These are phyloP conservation scores for Nasonia giraulti DNA, from an alignment of 1,140 invertebrate species.

Conservation along the genomic window DNA sequence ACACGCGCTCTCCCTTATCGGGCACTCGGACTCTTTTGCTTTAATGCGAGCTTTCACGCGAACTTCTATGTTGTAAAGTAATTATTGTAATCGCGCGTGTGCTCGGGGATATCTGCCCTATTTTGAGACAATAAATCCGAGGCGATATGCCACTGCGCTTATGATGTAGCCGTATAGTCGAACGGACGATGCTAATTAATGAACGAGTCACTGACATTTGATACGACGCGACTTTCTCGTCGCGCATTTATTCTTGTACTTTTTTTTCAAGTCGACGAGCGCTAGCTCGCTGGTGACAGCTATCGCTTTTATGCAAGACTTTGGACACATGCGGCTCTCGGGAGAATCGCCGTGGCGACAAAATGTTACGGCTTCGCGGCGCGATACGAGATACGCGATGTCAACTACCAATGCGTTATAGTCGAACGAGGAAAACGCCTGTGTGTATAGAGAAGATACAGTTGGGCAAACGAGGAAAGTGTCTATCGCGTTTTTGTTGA, in stretches of 20 bases:
- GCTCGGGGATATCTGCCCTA: conserved; percentile 22
- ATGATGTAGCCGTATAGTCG: background rate
- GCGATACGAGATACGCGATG: background rate
- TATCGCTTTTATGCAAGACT: background rate
- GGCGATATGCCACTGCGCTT: background rate
- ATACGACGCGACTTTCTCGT: background rate
- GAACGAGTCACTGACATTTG: conserved; percentile 4
- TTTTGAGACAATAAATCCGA: conserved; percentile 40
- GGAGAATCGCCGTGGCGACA: background rate
- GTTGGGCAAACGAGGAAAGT: background rate
- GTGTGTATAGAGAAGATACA: background rate
- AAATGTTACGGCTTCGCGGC: background rate
- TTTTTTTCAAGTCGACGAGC: background rate
- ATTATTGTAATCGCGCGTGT: conserved; percentile 36
- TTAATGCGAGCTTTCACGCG: conserved; percentile 57
- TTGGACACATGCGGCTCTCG: background rate
- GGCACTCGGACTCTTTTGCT: conserved; percentile 25
- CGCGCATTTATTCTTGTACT: no score
- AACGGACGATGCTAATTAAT: background rate
- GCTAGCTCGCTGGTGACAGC: no score
- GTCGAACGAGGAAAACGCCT: background rate
- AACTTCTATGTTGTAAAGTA: conserved; percentile 49
- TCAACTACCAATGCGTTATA: background rate
- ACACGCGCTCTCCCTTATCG: conserved; percentile 27
- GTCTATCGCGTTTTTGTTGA: no score